Evolutionary conservation across 2,797 vertebrate species (phyloP).

Genomic region (Loriculus beryllinus): DNA sequence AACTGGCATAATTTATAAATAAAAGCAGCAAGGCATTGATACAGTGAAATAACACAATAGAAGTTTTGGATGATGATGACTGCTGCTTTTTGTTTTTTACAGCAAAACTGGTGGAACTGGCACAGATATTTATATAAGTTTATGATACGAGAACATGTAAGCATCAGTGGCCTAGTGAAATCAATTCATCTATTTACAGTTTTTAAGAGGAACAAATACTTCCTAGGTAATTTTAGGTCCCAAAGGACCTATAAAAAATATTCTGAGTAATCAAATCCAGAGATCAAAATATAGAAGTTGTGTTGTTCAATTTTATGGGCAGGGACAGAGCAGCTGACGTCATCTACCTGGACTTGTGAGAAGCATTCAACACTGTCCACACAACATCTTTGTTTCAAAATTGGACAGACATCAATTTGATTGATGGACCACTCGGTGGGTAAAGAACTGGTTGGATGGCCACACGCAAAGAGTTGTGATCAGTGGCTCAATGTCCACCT

Average conservation of each 20-base stretch:
- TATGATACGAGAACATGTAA: background rate
- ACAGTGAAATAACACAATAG: background rate
- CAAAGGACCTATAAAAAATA: background rate
- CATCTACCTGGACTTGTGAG: background rate
- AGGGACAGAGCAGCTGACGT: background rate
- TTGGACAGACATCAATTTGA: background rate
- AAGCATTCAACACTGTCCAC: background rate
- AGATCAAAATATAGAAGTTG: background rate
- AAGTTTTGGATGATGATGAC: background rate
- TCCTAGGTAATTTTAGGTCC: background rate
- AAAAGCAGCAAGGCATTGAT: background rate
- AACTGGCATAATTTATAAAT: background rate
- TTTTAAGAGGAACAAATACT: background rate
- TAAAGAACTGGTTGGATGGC: background rate
- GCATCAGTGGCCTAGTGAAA: background rate
- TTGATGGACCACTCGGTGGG: background rate
- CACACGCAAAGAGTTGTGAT: accelerated
- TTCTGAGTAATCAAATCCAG: background rate
- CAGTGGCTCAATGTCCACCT: background rate
- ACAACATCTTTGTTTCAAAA: background rate
- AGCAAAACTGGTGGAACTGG: background rate
- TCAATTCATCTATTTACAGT: background rate
- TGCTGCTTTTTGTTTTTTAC: background rate
- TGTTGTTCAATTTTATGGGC: background rate
- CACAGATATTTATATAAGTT: background rate